Conservation (phyloP, 2,888 invertebrate genomes). For the Napeogenes inachia region DNA sequence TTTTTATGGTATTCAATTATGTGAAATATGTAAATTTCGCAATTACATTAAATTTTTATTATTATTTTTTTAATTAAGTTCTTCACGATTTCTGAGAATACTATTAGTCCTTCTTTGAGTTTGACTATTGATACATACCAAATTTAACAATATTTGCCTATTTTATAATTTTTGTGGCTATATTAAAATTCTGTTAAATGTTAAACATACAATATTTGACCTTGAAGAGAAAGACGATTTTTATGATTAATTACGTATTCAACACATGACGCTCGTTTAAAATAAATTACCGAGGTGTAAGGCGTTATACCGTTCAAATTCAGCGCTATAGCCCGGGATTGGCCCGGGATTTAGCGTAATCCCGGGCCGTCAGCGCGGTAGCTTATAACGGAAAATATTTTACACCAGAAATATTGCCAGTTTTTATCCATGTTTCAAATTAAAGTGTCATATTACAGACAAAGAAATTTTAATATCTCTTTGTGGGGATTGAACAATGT, state of each 20-base stretch:
- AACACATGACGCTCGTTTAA: slow-evolving; percentile 31
- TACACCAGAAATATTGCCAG: slow-evolving; percentile 41
- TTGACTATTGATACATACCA: too few relatives aligned
- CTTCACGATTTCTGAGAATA: too few relatives aligned
- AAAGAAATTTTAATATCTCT: slow-evolving; percentile 14
- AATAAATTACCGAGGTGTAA: slow-evolving; percentile 35
- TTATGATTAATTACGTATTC: slow-evolving; percentile 32
- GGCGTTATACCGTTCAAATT: slow-evolving; percentile 36
- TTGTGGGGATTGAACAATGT: slow-evolving; percentile 8
- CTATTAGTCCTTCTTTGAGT: too few relatives aligned
- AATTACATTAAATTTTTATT: too few relatives aligned
- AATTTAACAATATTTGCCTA: too few relatives aligned
- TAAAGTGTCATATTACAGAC: slow-evolving; percentile 17
- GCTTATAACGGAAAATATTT: slow-evolving; percentile 56
- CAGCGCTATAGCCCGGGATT: slow-evolving; percentile 33
- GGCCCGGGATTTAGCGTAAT: slow-evolving; percentile 33
- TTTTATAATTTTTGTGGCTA: too few relatives aligned
- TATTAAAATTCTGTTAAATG: not conserved
- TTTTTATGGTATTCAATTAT: too few relatives aligned
- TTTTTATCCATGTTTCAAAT: slow-evolving; percentile 25
- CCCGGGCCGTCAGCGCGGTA: slow-evolving; percentile 48
- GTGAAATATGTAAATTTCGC: too few relatives aligned
- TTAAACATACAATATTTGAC: not conserved
- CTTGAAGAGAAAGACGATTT: slow-evolving; percentile 4
- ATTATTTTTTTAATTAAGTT: too few relatives aligned